Conservation (phyloP, 2,888 invertebrate species). For the Tiliacea citrago region DNA sequence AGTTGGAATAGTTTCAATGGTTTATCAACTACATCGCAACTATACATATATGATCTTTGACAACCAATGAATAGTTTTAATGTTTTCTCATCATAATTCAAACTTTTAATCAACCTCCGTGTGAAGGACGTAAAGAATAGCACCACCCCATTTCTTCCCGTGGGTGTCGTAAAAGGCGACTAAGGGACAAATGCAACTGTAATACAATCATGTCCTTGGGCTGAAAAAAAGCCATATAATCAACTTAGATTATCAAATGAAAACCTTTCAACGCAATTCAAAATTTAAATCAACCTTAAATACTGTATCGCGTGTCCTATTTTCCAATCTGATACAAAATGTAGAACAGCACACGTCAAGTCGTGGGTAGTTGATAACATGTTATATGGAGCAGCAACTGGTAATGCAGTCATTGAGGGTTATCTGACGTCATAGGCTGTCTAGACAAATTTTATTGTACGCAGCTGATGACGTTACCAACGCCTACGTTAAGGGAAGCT, state of each 20-base stretch:
- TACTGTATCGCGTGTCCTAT: constrained; percentile 20
- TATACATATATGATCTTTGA: neutral
- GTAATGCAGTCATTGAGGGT: constrained; percentile 49
- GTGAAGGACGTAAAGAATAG: too few species aligned
- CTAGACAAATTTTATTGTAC: constrained; percentile 80
- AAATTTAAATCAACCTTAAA: constrained; percentile 26
- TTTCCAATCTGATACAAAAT: constrained; percentile 41
- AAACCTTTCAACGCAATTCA: constrained; percentile 18
- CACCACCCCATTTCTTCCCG: too few species aligned
- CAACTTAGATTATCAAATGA: constrained; percentile 27
- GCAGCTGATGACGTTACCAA: constrained; percentile 76
- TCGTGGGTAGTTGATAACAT: constrained; percentile 48
- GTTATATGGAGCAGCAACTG: constrained; percentile 53
- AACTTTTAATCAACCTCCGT: neutral
- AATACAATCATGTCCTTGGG: constrained; percentile 31
- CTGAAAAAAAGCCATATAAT: constrained; percentile 20
- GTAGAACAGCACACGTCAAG: constrained; percentile 32
- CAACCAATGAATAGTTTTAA: neutral
- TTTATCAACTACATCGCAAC: neutral
- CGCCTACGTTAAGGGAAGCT: constrained; percentile 47
- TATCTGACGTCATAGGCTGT: constrained; percentile 73
- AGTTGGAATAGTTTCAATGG: too few species aligned
- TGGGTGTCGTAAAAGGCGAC: too few species aligned
- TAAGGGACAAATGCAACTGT: constrained; percentile 4
- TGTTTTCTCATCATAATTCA: neutral